phyloP scores from a whole-genome alignment of 2,113 vertebrate species.

The Anser cygnoides region DNA sequence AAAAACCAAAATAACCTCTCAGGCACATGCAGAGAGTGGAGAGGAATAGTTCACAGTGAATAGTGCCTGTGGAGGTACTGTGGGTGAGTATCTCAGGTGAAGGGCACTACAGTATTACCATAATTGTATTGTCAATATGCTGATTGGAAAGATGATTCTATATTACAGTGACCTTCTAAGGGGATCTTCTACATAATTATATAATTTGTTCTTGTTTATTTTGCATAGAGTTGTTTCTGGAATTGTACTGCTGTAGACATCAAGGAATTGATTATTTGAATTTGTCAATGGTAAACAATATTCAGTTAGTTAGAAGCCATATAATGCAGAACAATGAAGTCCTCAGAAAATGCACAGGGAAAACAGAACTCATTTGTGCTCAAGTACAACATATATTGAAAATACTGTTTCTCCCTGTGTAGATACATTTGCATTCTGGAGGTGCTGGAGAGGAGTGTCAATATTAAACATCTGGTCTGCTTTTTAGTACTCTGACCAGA shows the following conservation, averaged over 20 bases:
- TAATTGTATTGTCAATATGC: neutral
- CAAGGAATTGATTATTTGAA: neutral
- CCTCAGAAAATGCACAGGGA: neutral
- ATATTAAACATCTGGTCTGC: neutral
- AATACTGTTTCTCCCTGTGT: neutral
- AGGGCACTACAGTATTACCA: neutral
- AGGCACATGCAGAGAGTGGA: neutral
- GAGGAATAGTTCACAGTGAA: neutral
- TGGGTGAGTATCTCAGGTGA: neutral
- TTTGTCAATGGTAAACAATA: neutral
- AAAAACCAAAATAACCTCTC: neutral
- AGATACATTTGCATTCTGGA: neutral
- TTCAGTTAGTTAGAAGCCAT: neutral
- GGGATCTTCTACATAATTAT: neutral
- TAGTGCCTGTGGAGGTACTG: neutral
- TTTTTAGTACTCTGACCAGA: neutral
- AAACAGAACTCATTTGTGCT: neutral
- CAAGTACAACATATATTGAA: neutral
- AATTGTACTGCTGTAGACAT: neutral
- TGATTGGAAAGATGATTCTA: neutral
- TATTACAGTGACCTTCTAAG: neutral
- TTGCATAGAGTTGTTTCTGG: neutral
- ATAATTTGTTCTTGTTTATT: neutral
- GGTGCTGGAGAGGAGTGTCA: neutral
- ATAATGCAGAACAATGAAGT: neutral